Evolutionary conservation across 2,113 vertebrate species (phyloP).

Genomic region (Heliornis fulica): DNA sequence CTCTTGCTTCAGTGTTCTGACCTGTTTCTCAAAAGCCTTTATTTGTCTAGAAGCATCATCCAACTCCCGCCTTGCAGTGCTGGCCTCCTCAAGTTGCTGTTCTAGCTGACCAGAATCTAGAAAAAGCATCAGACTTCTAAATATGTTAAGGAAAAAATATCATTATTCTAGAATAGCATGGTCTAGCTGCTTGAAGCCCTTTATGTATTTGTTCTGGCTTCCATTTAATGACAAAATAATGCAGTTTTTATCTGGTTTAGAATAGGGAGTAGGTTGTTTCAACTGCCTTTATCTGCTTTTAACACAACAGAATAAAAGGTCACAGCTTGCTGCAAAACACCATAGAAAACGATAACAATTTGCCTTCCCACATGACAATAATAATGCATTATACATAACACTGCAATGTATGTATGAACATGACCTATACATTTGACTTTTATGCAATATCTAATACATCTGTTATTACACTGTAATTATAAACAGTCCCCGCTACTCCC

Average conservation of each 20-base stretch:
- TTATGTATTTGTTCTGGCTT: not conserved
- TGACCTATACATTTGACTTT: not conserved
- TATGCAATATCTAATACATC: not conserved
- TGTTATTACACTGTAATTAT: not conserved
- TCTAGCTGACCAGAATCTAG: conserved; percentile 88
- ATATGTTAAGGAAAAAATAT: not conserved
- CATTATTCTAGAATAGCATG: not conserved
- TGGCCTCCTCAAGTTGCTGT: conserved; percentile 89
- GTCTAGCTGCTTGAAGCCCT: not conserved
- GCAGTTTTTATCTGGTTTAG: not conserved
- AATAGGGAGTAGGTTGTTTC: not conserved
- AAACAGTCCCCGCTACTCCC: not conserved
- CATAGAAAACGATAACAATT: not conserved
- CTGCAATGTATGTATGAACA: not conserved
- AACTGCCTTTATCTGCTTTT: not conserved
- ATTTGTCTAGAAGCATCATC: conserved; percentile 91
- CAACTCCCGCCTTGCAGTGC: conserved; percentile 80
- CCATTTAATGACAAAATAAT: not conserved
- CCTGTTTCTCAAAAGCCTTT: conserved; percentile 90
- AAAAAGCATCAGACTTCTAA: conserved; percentile 33
- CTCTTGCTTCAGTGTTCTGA: conserved; percentile 85
- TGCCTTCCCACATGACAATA: not conserved
- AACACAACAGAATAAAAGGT: not conserved
- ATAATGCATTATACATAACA: not conserved
- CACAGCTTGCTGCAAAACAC: not conserved